Evolutionary conservation across 2,113 vertebrate species (phyloP).

Genomic region (Nicator chloris): DNA sequence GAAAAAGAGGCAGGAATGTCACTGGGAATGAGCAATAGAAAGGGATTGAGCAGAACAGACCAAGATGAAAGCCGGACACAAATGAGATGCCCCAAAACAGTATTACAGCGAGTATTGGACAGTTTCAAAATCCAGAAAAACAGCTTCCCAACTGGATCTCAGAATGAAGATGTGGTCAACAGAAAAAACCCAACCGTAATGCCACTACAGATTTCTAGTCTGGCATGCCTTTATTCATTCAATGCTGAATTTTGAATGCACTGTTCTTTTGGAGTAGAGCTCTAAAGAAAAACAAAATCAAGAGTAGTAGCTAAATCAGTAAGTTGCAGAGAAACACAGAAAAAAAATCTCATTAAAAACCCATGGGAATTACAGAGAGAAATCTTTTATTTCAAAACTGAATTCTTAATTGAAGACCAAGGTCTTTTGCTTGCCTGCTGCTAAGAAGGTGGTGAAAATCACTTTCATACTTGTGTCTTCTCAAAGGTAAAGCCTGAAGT

Average conservation of each 20-base stretch:
- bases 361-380: accelerated
- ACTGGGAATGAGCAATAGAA: background rate
- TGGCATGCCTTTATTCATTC: background rate
- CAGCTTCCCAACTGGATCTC: background rate
- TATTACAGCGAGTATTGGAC: background rate
- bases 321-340: background rate
- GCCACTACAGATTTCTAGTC: background rate
- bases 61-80: background rate
- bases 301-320: background rate
- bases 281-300: background rate
- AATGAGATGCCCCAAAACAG: background rate
- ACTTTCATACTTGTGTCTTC: background rate
- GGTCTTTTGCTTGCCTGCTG: background rate
- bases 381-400: background rate
- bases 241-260: background rate
- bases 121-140: background rate
- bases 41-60: background rate
- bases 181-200: background rate
- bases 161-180: background rate
- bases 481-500: background rate
- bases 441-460: background rate
- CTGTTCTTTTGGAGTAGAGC: background rate
- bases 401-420: background rate
- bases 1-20: background rate
- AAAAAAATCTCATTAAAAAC: background rate